Evolutionary conservation across 2,888 invertebrate species (phyloP), one percentile per base, ranked within the genome.

Genomic region (Hipparchia semele): DNA sequence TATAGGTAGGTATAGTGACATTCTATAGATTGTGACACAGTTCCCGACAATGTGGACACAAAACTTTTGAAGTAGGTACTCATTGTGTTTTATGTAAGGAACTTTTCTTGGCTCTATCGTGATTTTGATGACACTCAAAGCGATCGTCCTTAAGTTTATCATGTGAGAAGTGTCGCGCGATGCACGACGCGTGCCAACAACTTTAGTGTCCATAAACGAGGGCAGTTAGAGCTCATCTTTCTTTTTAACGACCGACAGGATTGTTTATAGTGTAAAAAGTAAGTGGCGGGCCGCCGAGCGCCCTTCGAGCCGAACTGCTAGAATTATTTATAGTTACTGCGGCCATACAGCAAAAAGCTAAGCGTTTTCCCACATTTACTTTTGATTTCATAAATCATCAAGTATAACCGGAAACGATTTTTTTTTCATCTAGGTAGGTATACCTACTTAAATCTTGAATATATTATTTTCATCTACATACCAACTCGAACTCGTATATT

Each of bases 201-300:
- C 83, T 94, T 94, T 90, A 94, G 86, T 89, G 90, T 85, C 91
- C 89, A 93, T 94, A 94, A 94, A 94, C 86, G 79, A 84, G 85
- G 86, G 85, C 86, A 85, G 87, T 91, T 90, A 93, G 87, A 90
- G 91, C 90, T 89, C 94, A 94, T 94, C 91, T 92, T 90, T 94
- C 94, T 92, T 93, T 83, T 94, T 94, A 94, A 94, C 91, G 93
- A 90, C 78, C 89, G 79, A 78, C 79, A 81, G 78, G 87, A 93
- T 90, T 91, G 91, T 93, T 94, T 92, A 93, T 91, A 87, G 90
- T 89, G 84, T 88, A 90, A 92, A 91, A 87, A 91, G 87, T 79
- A 79, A 89, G 83, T 84, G 85, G 84, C 86, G 86, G 86, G 84
- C 85, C 82, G 82, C 84, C 83, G 81, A 79, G 80, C 80, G 84